These are phyloP conservation scores for Coreius guichenoti DNA, from an alignment of 2,797 vertebrate genomes.

Conservation along the genomic window DNA sequence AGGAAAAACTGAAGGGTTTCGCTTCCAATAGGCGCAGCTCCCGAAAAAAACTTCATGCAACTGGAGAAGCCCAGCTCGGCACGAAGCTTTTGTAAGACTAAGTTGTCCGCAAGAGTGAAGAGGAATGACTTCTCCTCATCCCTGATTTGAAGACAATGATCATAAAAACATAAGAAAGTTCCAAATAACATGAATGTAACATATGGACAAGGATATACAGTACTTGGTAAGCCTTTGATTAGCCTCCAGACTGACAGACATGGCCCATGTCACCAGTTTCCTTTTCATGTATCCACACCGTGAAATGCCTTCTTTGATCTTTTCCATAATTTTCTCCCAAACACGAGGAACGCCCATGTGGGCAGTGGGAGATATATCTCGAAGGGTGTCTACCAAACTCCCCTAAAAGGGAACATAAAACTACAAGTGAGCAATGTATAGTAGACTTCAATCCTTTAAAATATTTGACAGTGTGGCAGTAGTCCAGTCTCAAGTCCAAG, in stretches of 20 bases:
- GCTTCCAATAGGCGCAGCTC: conserved; percentile 83
- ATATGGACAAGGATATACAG: not conserved
- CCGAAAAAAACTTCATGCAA: conserved; percentile 86
- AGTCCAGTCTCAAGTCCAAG: not conserved
- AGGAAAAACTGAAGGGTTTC: conserved; percentile 86
- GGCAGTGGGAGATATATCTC: conserved; percentile 83
- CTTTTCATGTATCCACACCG: conserved; percentile 83
- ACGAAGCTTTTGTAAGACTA: conserved; percentile 85
- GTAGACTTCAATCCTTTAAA: not conserved
- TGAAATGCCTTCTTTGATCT: conserved; percentile 80
- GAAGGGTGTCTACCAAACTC: conserved; percentile 81
- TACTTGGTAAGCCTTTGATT: conserved; percentile 72
- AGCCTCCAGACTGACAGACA: conserved; percentile 83
- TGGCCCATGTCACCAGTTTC: conserved; percentile 87
- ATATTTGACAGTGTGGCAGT: not conserved
- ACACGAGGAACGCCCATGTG: conserved; percentile 90
- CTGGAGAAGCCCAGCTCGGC: conserved; percentile 80
- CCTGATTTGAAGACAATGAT: conserved; percentile 56
- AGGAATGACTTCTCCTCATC: conserved; percentile 82
- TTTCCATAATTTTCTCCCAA: conserved; percentile 93
- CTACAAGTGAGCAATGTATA: not conserved
- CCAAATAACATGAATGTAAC: not conserved
- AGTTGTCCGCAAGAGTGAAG: conserved; percentile 78
- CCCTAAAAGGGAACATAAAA: conserved; percentile 72
- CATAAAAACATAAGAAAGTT: not conserved